phyloP scores from a whole-genome alignment of 2,797 vertebrate species.

The Danio choprae region DNA sequence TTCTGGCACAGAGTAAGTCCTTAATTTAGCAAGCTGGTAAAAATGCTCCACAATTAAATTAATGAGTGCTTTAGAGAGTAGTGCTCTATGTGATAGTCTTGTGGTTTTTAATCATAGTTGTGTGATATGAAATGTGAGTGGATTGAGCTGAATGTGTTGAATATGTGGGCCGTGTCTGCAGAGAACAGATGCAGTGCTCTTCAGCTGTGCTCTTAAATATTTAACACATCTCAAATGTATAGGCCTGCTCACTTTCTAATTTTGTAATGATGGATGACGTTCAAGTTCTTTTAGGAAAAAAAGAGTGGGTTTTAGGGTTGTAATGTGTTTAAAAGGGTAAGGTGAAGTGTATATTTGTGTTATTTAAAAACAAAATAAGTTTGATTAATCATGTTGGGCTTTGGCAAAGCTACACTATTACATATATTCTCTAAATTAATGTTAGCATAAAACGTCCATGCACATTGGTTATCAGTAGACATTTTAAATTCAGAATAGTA shows the following conservation, averaged over 20 bases:
- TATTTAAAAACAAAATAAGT: no score
- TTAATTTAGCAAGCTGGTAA: neutral
- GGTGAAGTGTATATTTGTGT: no score
- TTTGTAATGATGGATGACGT: slow-evolving; percentile 41
- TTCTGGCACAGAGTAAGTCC: slow-evolving; percentile 2
- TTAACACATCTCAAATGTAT: slow-evolving; percentile 51
- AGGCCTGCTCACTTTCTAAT: slow-evolving; percentile 36
- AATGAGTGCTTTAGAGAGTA: neutral
- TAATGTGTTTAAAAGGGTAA: no score
- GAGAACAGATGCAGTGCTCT: slow-evolving; percentile 46
- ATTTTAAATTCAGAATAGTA: no score
- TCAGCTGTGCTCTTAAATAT: slow-evolving; percentile 43
- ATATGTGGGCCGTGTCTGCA: slow-evolving; percentile 49
- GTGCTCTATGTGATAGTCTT: slow-evolving; percentile 1
- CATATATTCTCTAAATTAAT: no score
- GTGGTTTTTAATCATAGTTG: slow-evolving; percentile 3
- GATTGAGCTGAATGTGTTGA: slow-evolving; percentile 20
- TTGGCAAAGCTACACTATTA: no score
- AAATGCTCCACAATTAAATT: slow-evolving; percentile 2
- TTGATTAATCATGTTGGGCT: no score
- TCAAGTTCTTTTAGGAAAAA: slow-evolving; percentile 3
- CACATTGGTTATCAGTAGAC: no score
- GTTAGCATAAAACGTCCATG: no score
- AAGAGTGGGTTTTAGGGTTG: neutral
- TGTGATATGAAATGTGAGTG: slow-evolving; percentile 1